These are phyloP conservation scores for Euphydryas editha DNA, from an alignment of 2,888 invertebrate genomes.

Conservation along the genomic window DNA sequence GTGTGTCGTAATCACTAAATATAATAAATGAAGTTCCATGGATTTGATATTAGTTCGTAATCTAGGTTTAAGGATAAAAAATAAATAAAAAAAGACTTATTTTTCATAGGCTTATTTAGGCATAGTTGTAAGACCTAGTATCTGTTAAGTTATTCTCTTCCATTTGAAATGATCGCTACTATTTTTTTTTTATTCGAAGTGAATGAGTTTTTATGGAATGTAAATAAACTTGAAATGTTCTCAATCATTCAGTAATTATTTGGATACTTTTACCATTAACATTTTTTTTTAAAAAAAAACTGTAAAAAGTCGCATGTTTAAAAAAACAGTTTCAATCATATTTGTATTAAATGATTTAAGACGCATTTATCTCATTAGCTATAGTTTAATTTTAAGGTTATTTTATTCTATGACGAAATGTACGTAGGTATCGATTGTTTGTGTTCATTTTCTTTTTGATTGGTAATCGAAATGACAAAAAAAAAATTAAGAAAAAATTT, in stretches of 20 bases:
- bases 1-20: constrained; percentile 40
- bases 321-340: constrained; percentile 4
- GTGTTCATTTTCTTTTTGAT: constrained; percentile 31
- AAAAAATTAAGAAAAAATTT: constrained; percentile 8
- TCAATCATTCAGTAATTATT: not conserved
- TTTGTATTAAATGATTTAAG: constrained; percentile 17
- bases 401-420: constrained; percentile 19
- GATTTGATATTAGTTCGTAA: constrained; percentile 65
- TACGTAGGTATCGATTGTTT: constrained; percentile 14
- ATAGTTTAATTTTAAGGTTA: constrained; percentile 19
- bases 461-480: constrained; percentile 21
- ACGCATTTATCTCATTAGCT: constrained; percentile 40
- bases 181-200: not conserved
- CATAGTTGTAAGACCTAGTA: constrained; percentile 46
- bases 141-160: not conserved
- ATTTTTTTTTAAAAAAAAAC: not conserved
- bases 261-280: not conserved
- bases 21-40: constrained; percentile 60
- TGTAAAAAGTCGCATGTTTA: not conserved
- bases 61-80: constrained; percentile 55
- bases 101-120: constrained; percentile 56
- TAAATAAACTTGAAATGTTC: not conserved
- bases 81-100: constrained; percentile 75
- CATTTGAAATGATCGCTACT: not conserved
- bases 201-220: not conserved